Evolutionary conservation across 2,797 vertebrate genomes (phyloP).

Genomic region (Synaphobranchus kaupii): DNA sequence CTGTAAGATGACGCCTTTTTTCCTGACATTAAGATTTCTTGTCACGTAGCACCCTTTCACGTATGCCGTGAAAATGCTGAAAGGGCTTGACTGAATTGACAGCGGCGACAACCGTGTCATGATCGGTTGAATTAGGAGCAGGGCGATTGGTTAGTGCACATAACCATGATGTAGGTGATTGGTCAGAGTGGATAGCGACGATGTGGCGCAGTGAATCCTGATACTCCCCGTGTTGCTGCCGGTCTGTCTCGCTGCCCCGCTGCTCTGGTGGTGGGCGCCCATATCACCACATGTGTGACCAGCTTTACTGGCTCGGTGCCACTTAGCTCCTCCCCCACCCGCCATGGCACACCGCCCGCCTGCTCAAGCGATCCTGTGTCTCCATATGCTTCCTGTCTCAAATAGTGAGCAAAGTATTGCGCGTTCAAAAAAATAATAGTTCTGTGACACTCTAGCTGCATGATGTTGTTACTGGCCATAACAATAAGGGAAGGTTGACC

Average conservation of each 20-base stretch:
- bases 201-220: background rate
- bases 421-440: background rate
- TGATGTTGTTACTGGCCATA: background rate
- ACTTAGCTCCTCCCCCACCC: background rate
- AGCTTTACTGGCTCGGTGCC: background rate
- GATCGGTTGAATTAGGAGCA: background rate
- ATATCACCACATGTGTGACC: background rate
- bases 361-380: background rate
- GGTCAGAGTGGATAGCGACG: background rate
- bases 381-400: slow-evolving; percentile 7
- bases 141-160: background rate
- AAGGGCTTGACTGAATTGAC: background rate
- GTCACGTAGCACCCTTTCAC: background rate
- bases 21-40: background rate
- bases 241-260: background rate
- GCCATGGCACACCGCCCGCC: background rate
- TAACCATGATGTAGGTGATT: background rate
- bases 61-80: background rate
- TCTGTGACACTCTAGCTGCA: background rate
- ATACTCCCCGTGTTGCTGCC: background rate
- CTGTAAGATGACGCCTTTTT: background rate
- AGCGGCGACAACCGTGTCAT: background rate
- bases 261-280: background rate
- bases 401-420: background rate
- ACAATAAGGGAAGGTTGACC: background rate